Evolutionary conservation across 2,888 invertebrate genomes (phyloP).

Genomic region (Steinernema carpocapsae): DNA sequence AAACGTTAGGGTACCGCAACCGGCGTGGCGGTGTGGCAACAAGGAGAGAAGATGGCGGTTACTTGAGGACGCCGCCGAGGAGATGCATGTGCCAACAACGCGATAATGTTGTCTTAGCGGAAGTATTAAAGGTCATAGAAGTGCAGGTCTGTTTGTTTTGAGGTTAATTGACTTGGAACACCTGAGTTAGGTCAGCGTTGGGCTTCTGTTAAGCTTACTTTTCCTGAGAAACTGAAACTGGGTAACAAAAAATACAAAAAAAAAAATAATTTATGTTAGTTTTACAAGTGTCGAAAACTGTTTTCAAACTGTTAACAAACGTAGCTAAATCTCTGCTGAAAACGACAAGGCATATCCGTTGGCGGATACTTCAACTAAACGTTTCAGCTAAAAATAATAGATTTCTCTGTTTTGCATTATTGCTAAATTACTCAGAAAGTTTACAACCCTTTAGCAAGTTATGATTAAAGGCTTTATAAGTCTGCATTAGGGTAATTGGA

Average conservation of each 20-base stretch:
- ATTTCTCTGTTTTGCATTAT: no score
- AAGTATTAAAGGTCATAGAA: conserved; percentile 25
- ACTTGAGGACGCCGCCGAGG: neutral
- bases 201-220: neutral
- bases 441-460: no score
- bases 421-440: no score
- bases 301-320: no score
- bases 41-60: conserved; percentile 27
- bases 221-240: neutral
- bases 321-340: neutral
- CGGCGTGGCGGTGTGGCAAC: neutral
- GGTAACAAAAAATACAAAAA: neutral
- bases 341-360: neutral
- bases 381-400: no score
- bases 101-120: conserved; percentile 30
- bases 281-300: no score
- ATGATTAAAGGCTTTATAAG: no score
- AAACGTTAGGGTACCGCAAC: conserved; percentile 2
- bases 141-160: conserved; percentile 22
- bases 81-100: conserved; percentile 30
- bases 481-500: no score
- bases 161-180: conserved; percentile 1
- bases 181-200: neutral
- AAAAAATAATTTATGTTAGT: no score
- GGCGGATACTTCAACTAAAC: no score